These are phyloP conservation scores for Orius insidiosus DNA, from an alignment of 1,140 invertebrate genomes.

Conservation along the genomic window DNA sequence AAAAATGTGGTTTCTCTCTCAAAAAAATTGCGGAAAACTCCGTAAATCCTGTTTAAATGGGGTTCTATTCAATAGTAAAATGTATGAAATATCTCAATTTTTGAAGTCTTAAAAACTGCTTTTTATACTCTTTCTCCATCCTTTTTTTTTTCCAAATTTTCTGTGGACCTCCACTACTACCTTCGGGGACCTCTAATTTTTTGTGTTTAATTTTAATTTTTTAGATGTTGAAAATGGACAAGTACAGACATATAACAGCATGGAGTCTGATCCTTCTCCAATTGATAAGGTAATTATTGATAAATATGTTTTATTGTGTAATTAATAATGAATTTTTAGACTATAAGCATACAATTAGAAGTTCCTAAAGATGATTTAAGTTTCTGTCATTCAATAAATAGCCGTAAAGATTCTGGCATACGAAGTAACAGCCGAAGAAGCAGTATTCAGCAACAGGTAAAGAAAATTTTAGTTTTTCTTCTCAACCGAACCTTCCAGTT, in stretches of 20 bases:
- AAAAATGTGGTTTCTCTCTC: no score
- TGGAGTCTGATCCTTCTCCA: slow-evolving; percentile 4
- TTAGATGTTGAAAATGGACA: slow-evolving; percentile 11
- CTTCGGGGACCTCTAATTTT: neutral
- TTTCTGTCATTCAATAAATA: slow-evolving; percentile 55
- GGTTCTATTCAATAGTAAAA: no score
- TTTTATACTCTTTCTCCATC: no score
- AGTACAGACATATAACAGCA: slow-evolving; percentile 8
- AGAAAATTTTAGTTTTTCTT: neutral
- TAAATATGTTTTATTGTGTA: neutral
- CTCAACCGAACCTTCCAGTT: slow-evolving; percentile 33
- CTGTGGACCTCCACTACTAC: no score
- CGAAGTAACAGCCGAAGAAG: slow-evolving; percentile 64
- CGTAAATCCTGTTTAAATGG: no score
- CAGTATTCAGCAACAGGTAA: slow-evolving; percentile 67
- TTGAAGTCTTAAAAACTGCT: no score
- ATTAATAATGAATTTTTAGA: slow-evolving; percentile 2
- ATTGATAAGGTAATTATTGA: slow-evolving; percentile 5
- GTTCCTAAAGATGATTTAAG: slow-evolving; percentile 37
- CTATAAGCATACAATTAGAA: slow-evolving; percentile 8
- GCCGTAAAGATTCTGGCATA: slow-evolving; percentile 73
- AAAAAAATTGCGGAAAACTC: no score
- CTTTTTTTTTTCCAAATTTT: no score
- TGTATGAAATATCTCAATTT: no score
- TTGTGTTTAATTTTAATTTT: slow-evolving; percentile 3